Percentiles rank a stretch among this genome's conserved stretches.
Evolutionary conservation across 1,140 invertebrate genomes (phyloP).

Genomic region (Ectropis grisescens): DNA sequence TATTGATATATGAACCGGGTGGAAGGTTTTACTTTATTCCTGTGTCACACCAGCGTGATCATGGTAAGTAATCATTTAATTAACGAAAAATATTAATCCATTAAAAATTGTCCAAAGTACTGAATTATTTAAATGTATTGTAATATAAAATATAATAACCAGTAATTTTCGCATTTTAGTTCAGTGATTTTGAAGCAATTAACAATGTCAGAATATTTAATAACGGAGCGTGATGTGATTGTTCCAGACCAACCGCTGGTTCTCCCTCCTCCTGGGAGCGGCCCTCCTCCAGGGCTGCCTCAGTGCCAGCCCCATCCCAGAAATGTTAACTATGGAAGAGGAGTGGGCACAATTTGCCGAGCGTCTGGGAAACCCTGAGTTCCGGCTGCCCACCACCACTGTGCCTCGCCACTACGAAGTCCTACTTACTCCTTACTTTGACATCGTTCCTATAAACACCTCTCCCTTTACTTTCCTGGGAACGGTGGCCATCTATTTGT

Average conservation of each 20-base stretch:
- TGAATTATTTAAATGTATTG: no score
- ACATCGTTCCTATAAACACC: constrained; percentile 30
- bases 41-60: constrained; percentile 18
- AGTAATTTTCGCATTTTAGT: no score
- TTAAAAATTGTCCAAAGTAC: no score
- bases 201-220: no score
- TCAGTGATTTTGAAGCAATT: no score
- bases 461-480: constrained; percentile 74
- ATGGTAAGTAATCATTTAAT: constrained; percentile 31
- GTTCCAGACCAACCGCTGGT: constrained; percentile 31
- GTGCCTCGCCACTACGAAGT: constrained; percentile 72
- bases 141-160: no score
- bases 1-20: background rate
- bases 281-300: constrained; percentile 28
- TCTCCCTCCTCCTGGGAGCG: constrained; percentile 22
- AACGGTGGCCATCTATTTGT: constrained; percentile 65
- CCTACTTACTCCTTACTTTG: constrained; percentile 73
- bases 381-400: constrained; percentile 40
- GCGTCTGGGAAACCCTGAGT: constrained; percentile 29
- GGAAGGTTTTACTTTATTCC: constrained; percentile 1
- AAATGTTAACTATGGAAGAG: constrained; percentile 32
- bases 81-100: no score
- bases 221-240: no score
- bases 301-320: constrained; percentile 31
- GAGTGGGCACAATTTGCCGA: constrained; percentile 40